phyloP scores from a whole-genome alignment of 2,113 vertebrate species.

The Chloroceryle aenea region DNA sequence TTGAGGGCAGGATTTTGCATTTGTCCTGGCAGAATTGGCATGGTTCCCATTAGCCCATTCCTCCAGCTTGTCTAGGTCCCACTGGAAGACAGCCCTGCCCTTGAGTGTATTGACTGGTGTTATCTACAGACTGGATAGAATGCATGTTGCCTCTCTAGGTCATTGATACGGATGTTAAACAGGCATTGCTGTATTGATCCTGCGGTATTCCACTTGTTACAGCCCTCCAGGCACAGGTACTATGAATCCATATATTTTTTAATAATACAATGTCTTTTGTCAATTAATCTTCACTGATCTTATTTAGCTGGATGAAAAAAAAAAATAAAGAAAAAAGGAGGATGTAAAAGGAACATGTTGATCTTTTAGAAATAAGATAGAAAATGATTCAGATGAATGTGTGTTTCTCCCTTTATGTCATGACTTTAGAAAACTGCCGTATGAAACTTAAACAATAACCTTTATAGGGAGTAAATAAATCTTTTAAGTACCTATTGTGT shows the following conservation, averaged over 20 bases:
- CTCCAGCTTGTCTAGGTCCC: not conserved
- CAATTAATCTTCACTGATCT: not conserved
- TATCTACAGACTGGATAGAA: not conserved
- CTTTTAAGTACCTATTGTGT: not conserved
- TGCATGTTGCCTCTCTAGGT: not conserved
- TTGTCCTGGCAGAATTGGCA: not conserved
- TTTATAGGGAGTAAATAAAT: not conserved
- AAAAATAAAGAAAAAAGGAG: not conserved
- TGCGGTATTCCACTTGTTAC: not conserved
- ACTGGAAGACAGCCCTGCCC: not conserved
- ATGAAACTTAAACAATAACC: not conserved
- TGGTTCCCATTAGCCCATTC: fast-evolving
- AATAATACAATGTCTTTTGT: not conserved
- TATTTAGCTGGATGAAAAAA: not conserved
- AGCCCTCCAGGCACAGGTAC: not conserved
- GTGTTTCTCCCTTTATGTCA: not conserved
- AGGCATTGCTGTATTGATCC: not conserved
- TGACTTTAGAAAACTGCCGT: not conserved
- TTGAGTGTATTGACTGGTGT: not conserved
- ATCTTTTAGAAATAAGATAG: not conserved
- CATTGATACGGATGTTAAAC: not conserved
- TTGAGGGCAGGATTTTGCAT: not conserved
- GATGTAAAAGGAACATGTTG: not conserved
- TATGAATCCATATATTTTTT: not conserved
- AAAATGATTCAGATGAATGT: not conserved